phyloP scores from a whole-genome alignment of 2,113 vertebrate genomes.

The Calonectris borealis region DNA sequence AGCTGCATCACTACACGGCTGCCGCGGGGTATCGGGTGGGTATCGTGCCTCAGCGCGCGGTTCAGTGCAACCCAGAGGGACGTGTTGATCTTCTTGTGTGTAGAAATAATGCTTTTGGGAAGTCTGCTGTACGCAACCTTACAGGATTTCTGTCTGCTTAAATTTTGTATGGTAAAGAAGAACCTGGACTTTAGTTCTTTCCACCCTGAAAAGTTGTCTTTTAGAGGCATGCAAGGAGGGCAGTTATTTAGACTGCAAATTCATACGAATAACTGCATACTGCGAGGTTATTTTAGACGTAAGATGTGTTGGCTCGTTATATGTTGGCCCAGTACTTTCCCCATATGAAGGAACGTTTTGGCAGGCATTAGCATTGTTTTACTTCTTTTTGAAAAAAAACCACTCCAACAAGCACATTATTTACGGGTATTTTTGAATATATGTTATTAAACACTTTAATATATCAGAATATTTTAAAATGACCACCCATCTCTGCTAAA shows the following conservation, averaged over 20 bases:
- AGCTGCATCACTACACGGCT: rapidly evolving
- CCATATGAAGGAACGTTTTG: conserved; percentile 34
- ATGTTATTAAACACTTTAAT: conserved; percentile 3
- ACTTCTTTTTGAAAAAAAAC: background rate
- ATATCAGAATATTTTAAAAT: background rate
- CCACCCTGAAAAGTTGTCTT: background rate
- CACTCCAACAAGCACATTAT: background rate
- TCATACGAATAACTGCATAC: background rate
- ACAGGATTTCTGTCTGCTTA: background rate
- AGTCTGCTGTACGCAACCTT: no score
- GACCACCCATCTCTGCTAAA: conserved; percentile 4
- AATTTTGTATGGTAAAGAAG: rapidly evolving
- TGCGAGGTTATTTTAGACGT: background rate
- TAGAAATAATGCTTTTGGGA: background rate
- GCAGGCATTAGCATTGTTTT: background rate
- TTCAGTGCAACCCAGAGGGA: background rate
- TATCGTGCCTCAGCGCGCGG: rapidly evolving
- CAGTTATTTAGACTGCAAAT: background rate
- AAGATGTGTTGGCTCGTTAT: background rate
- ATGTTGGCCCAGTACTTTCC: background rate
- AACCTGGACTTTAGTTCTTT: background rate
- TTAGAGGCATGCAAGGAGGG: background rate
- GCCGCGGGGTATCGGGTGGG: rapidly evolving
- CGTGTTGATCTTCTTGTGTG: rapidly evolving
- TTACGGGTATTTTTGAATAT: conserved; percentile 7